Evolutionary conservation across 1,140 invertebrate genomes (phyloP).

Genomic region (Periplaneta americana): DNA sequence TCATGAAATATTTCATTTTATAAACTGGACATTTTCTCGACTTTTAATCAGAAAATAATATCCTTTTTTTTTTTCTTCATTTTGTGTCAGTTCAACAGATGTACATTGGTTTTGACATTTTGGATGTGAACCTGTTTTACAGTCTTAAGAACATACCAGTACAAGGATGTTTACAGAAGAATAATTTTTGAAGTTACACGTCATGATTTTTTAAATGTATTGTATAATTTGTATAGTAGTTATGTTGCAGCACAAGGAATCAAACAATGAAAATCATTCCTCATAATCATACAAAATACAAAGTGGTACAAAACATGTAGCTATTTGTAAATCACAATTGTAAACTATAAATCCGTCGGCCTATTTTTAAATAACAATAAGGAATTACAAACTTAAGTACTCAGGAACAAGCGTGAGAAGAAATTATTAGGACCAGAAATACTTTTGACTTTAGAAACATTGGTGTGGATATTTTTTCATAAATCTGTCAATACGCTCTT

Average conservation of each 20-base stretch:
- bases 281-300: not conserved
- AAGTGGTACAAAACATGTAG: not conserved
- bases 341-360: not conserved
- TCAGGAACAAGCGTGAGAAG: not conserved
- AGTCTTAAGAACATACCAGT: not conserved
- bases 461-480: not conserved
- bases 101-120: not conserved
- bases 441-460: not conserved
- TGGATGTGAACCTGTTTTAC: not conserved
- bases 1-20: not conserved
- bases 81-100: not conserved
- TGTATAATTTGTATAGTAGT: not conserved
- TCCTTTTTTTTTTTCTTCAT: too few relatives aligned
- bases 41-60: too few relatives aligned
- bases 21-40: not conserved
- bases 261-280: not conserved
- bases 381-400: not conserved
- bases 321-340: not conserved
- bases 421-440: not conserved
- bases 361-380: not conserved
- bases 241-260: not conserved
- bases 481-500: not conserved
- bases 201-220: not conserved
- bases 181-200: not conserved
- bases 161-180: not conserved